Percentiles rank a stretch among this genome's conserved stretches.
phyloP scores from a whole-genome alignment of 2,113 vertebrate species.

The Notarius lentiginosus region DNA sequence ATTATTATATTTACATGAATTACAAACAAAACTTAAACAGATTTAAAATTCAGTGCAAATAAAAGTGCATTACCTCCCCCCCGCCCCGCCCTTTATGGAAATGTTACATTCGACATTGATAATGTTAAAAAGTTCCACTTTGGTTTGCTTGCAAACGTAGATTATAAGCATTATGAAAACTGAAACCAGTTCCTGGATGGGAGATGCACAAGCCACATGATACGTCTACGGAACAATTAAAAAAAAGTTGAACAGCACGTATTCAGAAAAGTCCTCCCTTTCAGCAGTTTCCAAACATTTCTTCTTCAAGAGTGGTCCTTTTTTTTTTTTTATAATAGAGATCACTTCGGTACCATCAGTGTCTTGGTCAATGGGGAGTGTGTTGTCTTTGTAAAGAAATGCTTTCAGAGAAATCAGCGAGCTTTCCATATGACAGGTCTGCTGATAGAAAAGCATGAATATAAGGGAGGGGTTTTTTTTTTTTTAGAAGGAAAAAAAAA shows the following conservation, averaged over 20 bases:
- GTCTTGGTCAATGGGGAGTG: constrained; percentile 57
- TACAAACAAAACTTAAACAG: constrained; percentile 64
- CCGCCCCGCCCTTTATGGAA: constrained; percentile 51
- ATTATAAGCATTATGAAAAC: constrained; percentile 41
- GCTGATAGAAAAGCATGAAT: constrained; percentile 60
- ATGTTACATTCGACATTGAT: constrained; percentile 65
- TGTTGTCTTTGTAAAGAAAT: constrained; percentile 69
- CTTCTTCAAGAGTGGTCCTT: background rate
- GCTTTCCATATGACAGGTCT: constrained; percentile 64
- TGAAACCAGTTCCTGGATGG: background rate
- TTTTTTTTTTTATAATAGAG: constrained; percentile 12
- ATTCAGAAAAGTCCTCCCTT: constrained; percentile 55
- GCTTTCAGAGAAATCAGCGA: constrained; percentile 66
- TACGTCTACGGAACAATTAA: constrained; percentile 54
- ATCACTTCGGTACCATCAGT: constrained; percentile 36
- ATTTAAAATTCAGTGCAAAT: constrained; percentile 66
- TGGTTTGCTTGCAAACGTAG: constrained; percentile 68
- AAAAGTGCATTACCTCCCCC: constrained; percentile 46
- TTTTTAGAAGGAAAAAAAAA: background rate
- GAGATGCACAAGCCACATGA: constrained; percentile 49
- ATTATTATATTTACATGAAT: constrained; percentile 62
- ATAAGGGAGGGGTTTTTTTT: constrained; percentile 15
- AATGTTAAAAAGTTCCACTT: constrained; percentile 68
- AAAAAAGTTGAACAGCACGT: constrained; percentile 60
- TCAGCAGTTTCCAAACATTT: constrained; percentile 46